phyloP scores from a whole-genome alignment of 2,888 invertebrate genomes.

The Lepetodrilus schrolli region DNA sequence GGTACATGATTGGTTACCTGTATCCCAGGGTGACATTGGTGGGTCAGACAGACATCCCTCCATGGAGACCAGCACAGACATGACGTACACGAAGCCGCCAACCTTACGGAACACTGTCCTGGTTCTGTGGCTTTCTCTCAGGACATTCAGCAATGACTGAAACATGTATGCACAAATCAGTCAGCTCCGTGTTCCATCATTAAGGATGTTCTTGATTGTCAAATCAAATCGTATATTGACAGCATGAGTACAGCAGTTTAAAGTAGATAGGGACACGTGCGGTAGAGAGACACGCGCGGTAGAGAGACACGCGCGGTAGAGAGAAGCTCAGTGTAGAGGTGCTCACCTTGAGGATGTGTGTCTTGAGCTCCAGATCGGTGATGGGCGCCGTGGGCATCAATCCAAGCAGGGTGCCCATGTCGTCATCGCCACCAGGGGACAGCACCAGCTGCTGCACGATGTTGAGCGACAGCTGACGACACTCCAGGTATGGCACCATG shows the following conservation, averaged over 20 bases:
- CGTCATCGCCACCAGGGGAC: slow-evolving; percentile 94
- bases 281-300: too few relatives aligned
- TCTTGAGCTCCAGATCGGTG: slow-evolving; percentile 87
- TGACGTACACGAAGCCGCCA: slow-evolving; percentile 97
- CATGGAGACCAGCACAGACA: slow-evolving; percentile 93
- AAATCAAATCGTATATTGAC: too few relatives aligned
- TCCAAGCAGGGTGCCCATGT: slow-evolving; percentile 92
- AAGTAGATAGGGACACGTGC: too few relatives aligned
- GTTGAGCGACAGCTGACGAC: slow-evolving; percentile 87
- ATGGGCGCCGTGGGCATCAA: slow-evolving; percentile 93
- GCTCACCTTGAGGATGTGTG: slow-evolving; percentile 83
- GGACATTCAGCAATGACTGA: slow-evolving; percentile 86
- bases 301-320: too few relatives aligned
- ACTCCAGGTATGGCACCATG: slow-evolving; percentile 79
- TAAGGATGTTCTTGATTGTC: too few relatives aligned
- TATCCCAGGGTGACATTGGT: slow-evolving; percentile 78
- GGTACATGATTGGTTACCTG: too few relatives aligned
- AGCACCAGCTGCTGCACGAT: slow-evolving; percentile 75
- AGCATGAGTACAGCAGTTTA: too few relatives aligned
- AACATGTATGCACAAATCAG: slow-evolving; percentile 43
- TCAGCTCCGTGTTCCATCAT: not conserved
- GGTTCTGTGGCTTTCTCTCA: slow-evolving; percentile 96
- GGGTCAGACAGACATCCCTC: slow-evolving; percentile 80
- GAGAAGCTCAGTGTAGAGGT: too few relatives aligned
- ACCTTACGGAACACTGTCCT: slow-evolving; percentile 97